Base-by-base conservation (phyloP, 2,888 invertebrate genomes). In the Plusia festucae region DNA sequence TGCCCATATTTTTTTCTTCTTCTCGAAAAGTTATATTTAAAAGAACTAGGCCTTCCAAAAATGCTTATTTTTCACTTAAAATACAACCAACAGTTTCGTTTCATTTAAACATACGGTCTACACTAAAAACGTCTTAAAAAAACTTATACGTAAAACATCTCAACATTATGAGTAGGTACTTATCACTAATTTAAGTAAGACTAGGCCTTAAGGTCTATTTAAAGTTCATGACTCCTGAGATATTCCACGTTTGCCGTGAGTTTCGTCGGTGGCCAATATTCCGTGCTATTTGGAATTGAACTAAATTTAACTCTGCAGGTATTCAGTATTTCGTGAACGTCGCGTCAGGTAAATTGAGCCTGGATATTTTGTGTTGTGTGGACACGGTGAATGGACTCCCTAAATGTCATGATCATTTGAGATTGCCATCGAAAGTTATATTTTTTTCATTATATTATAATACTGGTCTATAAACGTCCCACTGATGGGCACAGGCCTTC, bases 121-220 rank as follows among this genome's bases (percentile, higher is more conserved):
- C 0, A 34, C 0, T 34, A 34, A 13, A 34, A 34, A 30, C 6
- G 8, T 30, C 27, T 8, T 30, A 30, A 30, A 30, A 5, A 30
- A 30, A 4, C 8, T 30, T 7, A 30, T 9, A 9, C 9, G 24
- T 24, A 24, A 24, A 24, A 24, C 5, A 18, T 18, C 24, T 8
- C 15, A 55, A 13, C 18, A 8, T 20, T 16, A 20, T 46, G 18
- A 46, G 8, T 49, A 49, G n/a, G n/a, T n/a, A n/a, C n/a, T 11
- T 49, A 20, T 52, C 52, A 15, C n/a, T 52, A 52, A 52, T n/a
- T 24, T 15, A 72, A 61, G 34, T 44, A 58, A 62, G 74, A 63
- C 46, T 65, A 69, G 51, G 65, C 74, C 70, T 70, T 70, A 62
- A 73, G 69, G 73, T 73, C 59, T 60, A 69, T 74, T 73, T 63